Evolutionary conservation across 2,797 vertebrate genomes (phyloP).

Genomic region (Enoplosus armatus): DNA sequence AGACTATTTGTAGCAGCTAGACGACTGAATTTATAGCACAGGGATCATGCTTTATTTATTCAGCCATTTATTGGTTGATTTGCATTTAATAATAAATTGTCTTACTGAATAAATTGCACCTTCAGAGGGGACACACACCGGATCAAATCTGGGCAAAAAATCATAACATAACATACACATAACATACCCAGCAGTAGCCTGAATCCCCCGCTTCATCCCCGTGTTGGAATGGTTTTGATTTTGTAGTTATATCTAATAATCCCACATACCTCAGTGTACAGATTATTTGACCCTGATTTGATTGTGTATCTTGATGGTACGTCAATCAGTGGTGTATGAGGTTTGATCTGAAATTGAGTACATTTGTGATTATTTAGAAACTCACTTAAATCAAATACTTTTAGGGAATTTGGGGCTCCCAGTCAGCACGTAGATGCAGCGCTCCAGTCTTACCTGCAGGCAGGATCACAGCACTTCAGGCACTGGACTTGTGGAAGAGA

Average conservation of each 20-base stretch:
- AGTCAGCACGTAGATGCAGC: constrained; percentile 31
- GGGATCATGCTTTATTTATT: neutral
- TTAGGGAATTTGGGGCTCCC: constrained; percentile 52
- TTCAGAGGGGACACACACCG: neutral
- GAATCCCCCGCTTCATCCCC: neutral
- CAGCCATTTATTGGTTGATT: neutral
- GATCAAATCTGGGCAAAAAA: neutral
- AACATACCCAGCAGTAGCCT: neutral
- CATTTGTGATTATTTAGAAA: neutral
- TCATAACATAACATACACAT: no score
- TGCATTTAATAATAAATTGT: neutral
- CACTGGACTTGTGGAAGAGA: constrained; percentile 83
- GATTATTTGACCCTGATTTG: neutral
- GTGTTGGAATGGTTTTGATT: no score
- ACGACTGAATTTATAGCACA: neutral
- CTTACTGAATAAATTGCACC: neutral
- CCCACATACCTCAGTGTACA: neutral
- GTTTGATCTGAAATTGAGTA: neutral
- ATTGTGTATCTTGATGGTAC: no score
- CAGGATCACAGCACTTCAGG: constrained; percentile 78
- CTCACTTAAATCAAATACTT: constrained; percentile 7
- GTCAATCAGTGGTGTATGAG: neutral
- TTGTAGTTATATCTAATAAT: constrained; percentile 7
- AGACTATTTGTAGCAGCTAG: neutral
- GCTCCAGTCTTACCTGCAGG: constrained; percentile 60